These are phyloP conservation scores for Henicopernis longicauda DNA, from an alignment of 2,113 vertebrate species.

Conservation along the genomic window DNA sequence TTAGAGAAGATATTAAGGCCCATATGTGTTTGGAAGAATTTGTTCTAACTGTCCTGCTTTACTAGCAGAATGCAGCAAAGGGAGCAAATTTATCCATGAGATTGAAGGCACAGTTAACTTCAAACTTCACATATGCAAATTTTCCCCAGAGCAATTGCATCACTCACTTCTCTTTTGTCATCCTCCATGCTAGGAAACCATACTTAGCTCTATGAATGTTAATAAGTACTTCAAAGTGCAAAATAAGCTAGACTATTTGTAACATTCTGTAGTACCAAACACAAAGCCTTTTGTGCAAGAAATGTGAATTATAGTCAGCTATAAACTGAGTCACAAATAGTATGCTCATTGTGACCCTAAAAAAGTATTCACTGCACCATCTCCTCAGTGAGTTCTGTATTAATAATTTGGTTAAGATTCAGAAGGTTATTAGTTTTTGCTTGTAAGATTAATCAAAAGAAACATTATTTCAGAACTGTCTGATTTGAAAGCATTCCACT, in stretches of 20 bases:
- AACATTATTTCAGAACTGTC: background rate
- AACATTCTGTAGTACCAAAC: background rate
- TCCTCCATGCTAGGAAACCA: background rate
- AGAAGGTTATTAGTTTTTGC: background rate
- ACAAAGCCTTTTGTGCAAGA: background rate
- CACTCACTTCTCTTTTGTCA: background rate
- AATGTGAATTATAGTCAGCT: background rate
- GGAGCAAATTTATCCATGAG: background rate
- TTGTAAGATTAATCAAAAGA: background rate
- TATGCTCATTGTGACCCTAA: background rate
- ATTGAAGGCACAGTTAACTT: background rate
- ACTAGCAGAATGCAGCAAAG: background rate
- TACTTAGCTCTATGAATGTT: background rate
- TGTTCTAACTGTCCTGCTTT: background rate
- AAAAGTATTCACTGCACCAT: background rate
- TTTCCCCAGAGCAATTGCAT: background rate
- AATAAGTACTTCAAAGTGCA: background rate
- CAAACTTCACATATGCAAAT: background rate
- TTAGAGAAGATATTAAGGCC: background rate
- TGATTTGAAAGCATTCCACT: background rate
- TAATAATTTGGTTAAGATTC: background rate
- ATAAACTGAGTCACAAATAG: background rate
- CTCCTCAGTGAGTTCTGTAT: accelerated
- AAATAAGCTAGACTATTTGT: background rate
- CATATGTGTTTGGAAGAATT: background rate